phyloP scores from a whole-genome alignment of 2,113 vertebrate species.

The Myanophis thanlyinensis region DNA sequence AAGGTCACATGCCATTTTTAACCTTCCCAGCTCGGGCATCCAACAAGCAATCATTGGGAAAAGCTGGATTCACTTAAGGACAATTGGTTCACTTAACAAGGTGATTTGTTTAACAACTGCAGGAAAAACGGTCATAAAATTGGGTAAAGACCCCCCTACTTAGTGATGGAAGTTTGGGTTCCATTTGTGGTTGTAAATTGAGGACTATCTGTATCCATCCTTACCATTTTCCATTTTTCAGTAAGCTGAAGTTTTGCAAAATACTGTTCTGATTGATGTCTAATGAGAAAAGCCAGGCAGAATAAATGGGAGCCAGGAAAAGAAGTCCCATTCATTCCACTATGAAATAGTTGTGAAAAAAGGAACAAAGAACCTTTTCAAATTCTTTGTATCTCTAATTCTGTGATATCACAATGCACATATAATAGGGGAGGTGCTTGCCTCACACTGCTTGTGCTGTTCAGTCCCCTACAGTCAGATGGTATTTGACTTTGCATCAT shows the following conservation, averaged over 20 bases:
- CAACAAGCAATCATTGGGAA: background rate
- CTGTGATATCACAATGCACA: background rate
- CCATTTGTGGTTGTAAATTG: background rate
- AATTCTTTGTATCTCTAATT: background rate
- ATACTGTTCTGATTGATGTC: background rate
- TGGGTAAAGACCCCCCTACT: background rate
- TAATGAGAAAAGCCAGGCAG: background rate
- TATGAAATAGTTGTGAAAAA: background rate
- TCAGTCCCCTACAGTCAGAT: background rate
- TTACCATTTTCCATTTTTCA: background rate
- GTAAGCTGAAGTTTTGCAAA: background rate
- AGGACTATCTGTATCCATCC: background rate
- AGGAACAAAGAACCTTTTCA: background rate
- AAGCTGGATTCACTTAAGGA: background rate
- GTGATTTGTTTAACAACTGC: background rate
- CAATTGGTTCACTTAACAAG: background rate
- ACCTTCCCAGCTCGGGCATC: background rate
- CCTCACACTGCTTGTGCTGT: background rate
- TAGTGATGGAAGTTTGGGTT: background rate
- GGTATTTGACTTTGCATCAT: background rate
- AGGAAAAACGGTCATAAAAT: background rate
- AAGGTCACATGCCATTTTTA: background rate
- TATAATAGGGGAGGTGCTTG: background rate
- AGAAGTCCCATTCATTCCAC: background rate
- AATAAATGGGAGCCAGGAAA: background rate